Percentiles rank a stretch among this genome's conserved stretches.
Conservation (phyloP, 2,113 vertebrate species). For the Choloepus hoffmanni region DNA sequence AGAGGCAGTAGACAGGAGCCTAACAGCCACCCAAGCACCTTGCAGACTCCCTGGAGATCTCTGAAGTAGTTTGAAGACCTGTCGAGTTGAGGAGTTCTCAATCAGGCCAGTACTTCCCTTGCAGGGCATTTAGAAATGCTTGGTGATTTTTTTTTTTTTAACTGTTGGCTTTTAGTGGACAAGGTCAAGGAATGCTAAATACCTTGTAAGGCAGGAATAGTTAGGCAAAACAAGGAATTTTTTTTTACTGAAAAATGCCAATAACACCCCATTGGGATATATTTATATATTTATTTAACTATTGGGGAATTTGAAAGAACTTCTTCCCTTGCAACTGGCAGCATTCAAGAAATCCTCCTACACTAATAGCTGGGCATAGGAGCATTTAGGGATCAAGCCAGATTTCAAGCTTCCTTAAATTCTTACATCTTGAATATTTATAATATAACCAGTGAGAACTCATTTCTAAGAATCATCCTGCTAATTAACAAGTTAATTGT, state of each 20-base stretch:
- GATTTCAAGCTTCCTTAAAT: neutral
- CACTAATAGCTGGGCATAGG: neutral
- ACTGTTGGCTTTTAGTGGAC: neutral
- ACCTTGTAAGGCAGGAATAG: neutral
- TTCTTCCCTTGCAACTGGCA: neutral
- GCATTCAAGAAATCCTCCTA: neutral
- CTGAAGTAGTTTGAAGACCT: neutral
- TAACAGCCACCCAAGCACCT: too few relatives aligned
- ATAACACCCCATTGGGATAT: neutral
- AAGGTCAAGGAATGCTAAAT: constrained; percentile 10
- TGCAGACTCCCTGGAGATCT: neutral
- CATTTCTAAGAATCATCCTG: neutral
- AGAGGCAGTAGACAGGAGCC: too few relatives aligned
- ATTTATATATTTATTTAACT: neutral
- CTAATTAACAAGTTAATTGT: neutral
- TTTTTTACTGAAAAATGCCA: neutral
- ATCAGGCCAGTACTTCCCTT: neutral
- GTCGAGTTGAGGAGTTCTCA: neutral
- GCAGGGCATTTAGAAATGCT: neutral
- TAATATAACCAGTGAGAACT: neutral
- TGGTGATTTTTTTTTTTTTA: neutral
- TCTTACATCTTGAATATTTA: neutral
- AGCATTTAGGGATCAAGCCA: neutral
- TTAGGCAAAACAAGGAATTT: neutral
- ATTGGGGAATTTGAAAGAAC: neutral